Percentiles rank a stretch among this genome's conserved stretches.
phyloP scores from a whole-genome alignment of 1,140 invertebrate species.

The Alviniconcha marisindica region DNA sequence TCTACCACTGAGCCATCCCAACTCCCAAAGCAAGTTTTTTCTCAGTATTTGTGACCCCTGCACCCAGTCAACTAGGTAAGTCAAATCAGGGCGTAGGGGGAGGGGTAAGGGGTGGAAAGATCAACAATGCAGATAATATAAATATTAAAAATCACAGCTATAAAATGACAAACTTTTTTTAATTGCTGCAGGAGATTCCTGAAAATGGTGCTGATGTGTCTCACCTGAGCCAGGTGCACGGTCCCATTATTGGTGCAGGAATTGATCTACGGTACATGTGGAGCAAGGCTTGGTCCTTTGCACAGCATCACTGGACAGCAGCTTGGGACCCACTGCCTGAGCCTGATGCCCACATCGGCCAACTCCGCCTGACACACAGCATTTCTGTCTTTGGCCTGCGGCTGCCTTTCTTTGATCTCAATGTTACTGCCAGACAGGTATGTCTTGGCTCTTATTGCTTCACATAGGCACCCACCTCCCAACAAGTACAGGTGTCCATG shows the following conservation, averaged over 20 bases:
- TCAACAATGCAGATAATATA: too few species aligned
- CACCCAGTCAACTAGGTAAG: too few species aligned
- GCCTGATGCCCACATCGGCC: conserved; percentile 80
- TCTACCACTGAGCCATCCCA: too few species aligned
- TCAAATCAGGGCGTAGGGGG: too few species aligned
- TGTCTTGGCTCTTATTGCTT: too few species aligned
- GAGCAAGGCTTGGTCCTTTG: conserved; percentile 71
- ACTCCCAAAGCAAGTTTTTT: too few species aligned
- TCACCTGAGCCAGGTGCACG: conserved; percentile 86
- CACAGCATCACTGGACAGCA: conserved; percentile 74
- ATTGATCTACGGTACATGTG: conserved; percentile 76
- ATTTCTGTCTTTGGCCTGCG: conserved; percentile 79
- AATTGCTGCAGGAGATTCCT: conserved; percentile 86
- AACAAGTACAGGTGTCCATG: too few species aligned
- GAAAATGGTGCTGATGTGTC: conserved; percentile 93
- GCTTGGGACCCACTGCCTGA: conserved; percentile 71
- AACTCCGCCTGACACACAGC: conserved; percentile 80
- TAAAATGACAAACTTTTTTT: neutral
- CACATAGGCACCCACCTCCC: too few species aligned
- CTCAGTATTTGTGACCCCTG: too few species aligned
- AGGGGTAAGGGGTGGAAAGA: too few species aligned
- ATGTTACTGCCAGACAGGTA: conserved; percentile 81
- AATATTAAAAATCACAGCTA: too few species aligned
- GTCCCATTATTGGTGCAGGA: conserved; percentile 80
- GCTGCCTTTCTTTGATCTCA: conserved; percentile 77